Evolutionary conservation across 2,113 vertebrate genomes (phyloP).

Genomic region (Paramisgurnus dabryanus): DNA sequence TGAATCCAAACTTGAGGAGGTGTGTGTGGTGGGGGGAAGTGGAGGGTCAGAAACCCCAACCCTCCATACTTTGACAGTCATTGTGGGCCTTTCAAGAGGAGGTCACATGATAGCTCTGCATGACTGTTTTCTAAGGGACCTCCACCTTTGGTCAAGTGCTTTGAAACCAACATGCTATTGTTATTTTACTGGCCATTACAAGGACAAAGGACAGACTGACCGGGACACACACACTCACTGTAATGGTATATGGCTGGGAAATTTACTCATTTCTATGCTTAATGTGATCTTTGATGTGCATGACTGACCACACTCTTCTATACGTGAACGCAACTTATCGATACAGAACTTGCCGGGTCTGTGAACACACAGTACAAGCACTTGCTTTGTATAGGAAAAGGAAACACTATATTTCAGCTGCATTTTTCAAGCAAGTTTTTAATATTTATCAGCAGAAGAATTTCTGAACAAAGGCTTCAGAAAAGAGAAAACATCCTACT

Average conservation of each 20-base stretch:
- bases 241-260: conserved; percentile 89
- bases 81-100: conserved; percentile 59
- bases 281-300: conserved; percentile 87
- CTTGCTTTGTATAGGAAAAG: conserved; percentile 75
- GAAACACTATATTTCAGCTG: neutral
- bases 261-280: conserved; percentile 84
- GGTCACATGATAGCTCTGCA: conserved; percentile 63
- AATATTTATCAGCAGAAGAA: neutral
- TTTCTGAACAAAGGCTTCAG: conserved; percentile 13
- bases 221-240: conserved; percentile 62
- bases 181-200: conserved; percentile 76
- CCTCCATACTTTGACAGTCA: conserved; percentile 52
- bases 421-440: neutral
- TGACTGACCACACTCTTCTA: conserved; percentile 87
- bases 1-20: conserved; percentile 53
- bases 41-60: conserved; percentile 46
- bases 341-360: conserved; percentile 69
- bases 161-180: conserved; percentile 76
- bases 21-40: neutral
- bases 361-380: conserved; percentile 82
- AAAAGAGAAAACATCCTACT: conserved; percentile 20
- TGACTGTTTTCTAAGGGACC: conserved; percentile 58
- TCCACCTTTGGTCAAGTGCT: conserved; percentile 69
- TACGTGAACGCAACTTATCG: conserved; percentile 69
- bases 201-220: conserved; percentile 68